Evolutionary conservation across 2,797 vertebrate species (phyloP).

Genomic region (Erpetoichthys calabaricus): DNA sequence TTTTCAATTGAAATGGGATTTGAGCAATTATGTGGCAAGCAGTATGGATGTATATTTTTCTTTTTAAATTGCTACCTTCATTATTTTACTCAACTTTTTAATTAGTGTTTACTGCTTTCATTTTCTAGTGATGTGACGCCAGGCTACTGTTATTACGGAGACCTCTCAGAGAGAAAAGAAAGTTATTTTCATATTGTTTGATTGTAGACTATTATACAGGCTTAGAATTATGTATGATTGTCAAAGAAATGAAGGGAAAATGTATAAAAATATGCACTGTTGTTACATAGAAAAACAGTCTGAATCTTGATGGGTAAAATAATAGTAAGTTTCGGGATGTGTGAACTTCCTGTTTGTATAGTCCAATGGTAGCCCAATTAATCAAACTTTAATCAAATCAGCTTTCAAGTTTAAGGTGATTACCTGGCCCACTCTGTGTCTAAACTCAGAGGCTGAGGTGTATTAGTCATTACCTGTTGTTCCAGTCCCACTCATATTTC

Average conservation of each 20-base stretch:
- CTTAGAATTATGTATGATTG: neutral
- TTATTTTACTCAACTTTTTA: neutral
- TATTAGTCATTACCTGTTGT: too few species aligned
- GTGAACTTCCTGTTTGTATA: too few species aligned
- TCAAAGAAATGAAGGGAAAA: neutral
- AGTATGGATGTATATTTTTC: slow-evolving; percentile 1
- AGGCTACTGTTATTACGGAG: neutral
- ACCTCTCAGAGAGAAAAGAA: neutral
- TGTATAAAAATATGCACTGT: neutral
- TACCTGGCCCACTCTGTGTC: too few species aligned
- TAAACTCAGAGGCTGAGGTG: too few species aligned
- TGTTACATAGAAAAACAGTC: too few species aligned
- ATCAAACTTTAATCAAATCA: too few species aligned
- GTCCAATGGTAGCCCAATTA: too few species aligned
- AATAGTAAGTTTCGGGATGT: too few species aligned
- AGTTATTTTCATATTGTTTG: slow-evolving; percentile 1
- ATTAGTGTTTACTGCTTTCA: slow-evolving; percentile 2
- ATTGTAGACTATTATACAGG: neutral
- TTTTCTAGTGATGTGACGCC: neutral
- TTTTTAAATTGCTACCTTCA: slow-evolving; percentile 4
- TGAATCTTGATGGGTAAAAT: too few species aligned
- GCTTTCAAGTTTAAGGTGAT: too few species aligned
- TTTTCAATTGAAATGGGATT: slow-evolving; percentile 4
- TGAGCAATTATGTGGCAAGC: neutral
- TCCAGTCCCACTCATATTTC: too few species aligned